Percentiles rank a stretch among this genome's conserved stretches.
Evolutionary conservation across 2,888 invertebrate species (phyloP).

Genomic region (Ctena decussata): DNA sequence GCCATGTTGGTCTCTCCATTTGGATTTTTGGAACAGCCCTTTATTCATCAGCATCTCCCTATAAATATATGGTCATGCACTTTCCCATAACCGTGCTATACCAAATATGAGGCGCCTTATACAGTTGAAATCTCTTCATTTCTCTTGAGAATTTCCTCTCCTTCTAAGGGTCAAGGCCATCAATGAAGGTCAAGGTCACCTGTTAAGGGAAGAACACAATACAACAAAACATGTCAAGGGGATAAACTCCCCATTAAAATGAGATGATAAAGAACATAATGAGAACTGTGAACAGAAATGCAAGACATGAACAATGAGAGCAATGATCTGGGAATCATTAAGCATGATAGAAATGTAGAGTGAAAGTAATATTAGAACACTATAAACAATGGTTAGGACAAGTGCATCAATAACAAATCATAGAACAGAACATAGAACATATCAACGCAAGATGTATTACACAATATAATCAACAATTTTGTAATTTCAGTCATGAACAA

Average conservation of each 20-base stretch:
- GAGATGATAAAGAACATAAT: neutral
- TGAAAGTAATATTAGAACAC: neutral
- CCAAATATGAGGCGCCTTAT: constrained; percentile 14
- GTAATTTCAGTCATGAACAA: too few relatives aligned
- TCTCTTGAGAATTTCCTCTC: neutral
- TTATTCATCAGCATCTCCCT: constrained; percentile 19
- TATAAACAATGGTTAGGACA: neutral
- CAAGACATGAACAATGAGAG: neutral
- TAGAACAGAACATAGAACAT: neutral
- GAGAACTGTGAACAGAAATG: neutral
- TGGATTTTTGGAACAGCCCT: constrained; percentile 76
- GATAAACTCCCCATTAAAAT: constrained; percentile 44
- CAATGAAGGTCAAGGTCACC: constrained; percentile 35
- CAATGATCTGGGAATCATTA: constrained; percentile 12
- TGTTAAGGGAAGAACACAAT: constrained; percentile 67
- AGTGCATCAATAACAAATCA: neutral
- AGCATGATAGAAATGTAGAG: neutral
- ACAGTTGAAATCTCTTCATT: constrained; percentile 10
- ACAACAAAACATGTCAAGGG: constrained; percentile 63
- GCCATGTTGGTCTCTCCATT: constrained; percentile 78
- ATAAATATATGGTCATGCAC: constrained; percentile 8
- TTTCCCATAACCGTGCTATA: constrained; percentile 10
- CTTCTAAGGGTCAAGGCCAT: constrained; percentile 3
- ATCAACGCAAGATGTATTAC: neutral
- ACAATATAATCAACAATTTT: too few relatives aligned